Base-by-base conservation (phyloP, 1,140 invertebrate species). In the Wasmannia auropunctata region DNA sequence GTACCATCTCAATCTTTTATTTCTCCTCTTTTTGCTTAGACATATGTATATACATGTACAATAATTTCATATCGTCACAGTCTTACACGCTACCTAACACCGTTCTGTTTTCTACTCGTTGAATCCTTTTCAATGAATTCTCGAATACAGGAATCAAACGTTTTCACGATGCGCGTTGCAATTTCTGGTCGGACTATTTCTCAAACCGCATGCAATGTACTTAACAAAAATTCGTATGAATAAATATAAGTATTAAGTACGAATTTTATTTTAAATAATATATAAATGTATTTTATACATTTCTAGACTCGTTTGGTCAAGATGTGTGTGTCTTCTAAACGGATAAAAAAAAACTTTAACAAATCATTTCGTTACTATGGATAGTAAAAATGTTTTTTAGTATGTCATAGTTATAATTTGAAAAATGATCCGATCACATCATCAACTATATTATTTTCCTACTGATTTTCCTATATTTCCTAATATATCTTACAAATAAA, bases 11-110 rank as follows among this genome's bases (percentile, higher is more conserved):
- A 81, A 83, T 67, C 62, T 75, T 88, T 91, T 91, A 88, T 91
- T 89, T 89, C 65, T 89, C 31, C 22, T 88, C 70, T 86, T 62
- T 87, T 88, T 77, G 86, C 65, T 87, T 79, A 86, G 31, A 62
- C 37, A 69, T 81, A 77, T 28, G 75, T 90, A 87, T 90, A 90
- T 90, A 87, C 76, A 90, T 83, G 56, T 90, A 90, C 86, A 90
- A 85, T 90, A 63, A 84, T 90, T 85, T 67, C 46, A 80, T 91
- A 75, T 90, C 83, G 74, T 22, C 79, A 72, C 67, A 77, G 56
- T 86, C 83, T 90, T 90, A 88, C 72, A 80, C 43, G 60, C 88
- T 88, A 88, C 31, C 70, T 88, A 90, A 90, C 46, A 86, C 56
- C 69, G 10, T 80, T 86, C 63, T 46, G 51, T 69, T 67, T n/a